phyloP scores from a whole-genome alignment of 2,113 vertebrate genomes.

The Gyps fulvus region DNA sequence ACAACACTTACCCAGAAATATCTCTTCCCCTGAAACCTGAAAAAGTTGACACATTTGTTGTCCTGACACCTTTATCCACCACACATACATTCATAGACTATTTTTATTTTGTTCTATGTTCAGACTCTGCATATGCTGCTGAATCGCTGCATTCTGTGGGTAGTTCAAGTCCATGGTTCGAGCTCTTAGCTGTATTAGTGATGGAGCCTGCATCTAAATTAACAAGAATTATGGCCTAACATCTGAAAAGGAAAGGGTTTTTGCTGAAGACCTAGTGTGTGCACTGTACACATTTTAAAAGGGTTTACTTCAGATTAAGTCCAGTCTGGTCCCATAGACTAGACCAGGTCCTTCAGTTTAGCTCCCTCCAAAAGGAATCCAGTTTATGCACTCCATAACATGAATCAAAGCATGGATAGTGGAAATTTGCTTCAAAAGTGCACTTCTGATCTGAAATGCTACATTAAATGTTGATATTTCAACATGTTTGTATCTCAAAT shows the following conservation, averaged over 20 bases:
- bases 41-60: background rate
- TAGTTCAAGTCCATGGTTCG: background rate
- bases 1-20: background rate
- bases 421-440: background rate
- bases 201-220: background rate
- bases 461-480: background rate
- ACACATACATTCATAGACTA: rapidly evolving
- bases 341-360: background rate
- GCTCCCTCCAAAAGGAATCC: background rate
- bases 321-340: background rate
- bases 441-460: background rate
- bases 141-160: background rate
- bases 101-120: background rate
- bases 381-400: background rate
- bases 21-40: background rate
- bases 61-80: background rate
- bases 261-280: background rate
- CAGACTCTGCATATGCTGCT: background rate
- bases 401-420: background rate
- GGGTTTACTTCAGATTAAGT: background rate
- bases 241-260: background rate
- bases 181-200: background rate
- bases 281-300: background rate
- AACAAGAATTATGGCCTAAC: background rate
- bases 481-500: background rate